Base-by-base conservation (phyloP, 2,888 invertebrate species). In the Apoderus coryli region DNA sequence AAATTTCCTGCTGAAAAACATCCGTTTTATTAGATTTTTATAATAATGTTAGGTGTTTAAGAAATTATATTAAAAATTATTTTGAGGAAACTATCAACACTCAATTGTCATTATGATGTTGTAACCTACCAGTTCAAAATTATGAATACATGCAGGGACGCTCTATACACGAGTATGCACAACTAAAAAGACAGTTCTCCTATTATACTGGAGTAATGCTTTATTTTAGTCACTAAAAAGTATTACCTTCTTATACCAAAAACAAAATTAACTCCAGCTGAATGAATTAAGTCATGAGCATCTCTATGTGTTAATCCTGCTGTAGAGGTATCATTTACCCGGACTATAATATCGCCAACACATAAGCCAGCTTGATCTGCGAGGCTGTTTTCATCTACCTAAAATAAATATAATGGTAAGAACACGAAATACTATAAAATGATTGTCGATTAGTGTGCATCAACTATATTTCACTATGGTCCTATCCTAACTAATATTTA, bases 321-420 rank as follows among this genome's bases (percentile, higher is more conserved):
- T 5, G 81, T 69, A 26, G 72, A 63, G 19, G 64, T 61, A 35
- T 76, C 76, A 52, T 81, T 80, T 41, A 93, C 73, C 40, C 72
- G 68, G 19, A 82, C 65, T 40, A 95, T 68, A 19, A 77, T 64
- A 60, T 95, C 93, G n/a, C 88, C 89, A 9, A 78, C 71, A 49
- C 70, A 67, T 13, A 95, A 60, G 1, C 90, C 92, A 35, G 76
- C 76, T 41, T 70, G 62, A 50, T 86, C 81, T 0, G 92, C 88
- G 22, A 89, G 65, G 41, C 88, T 77, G 31, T 73, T 74, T 34
- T 79, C 77, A 16, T 71, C 61, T 10, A 93, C 81, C 92, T 90
- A 50, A 3, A 42, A 46, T 23, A 14, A 16, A 22, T n/a, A 23
- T 22, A 27, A 10, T 9, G 12, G n/a, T 2, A 2, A 11, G 10